Conservation (phyloP, 2,113 vertebrate species). For the rat (Rattus norvegicus) region GRCr8 NC_086026.1:128032501-128033000, state of each 20-base stretch:
- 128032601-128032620: not conserved
- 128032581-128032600: not conserved
- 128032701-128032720: not conserved
- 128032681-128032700: not conserved
- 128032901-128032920: not conserved
- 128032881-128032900: not conserved
- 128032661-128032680: not conserved
- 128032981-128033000: not conserved
- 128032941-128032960: not conserved
- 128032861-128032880: not conserved
- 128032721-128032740: not conserved
- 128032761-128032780: not conserved
- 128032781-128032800: not conserved
- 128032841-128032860: not conserved
- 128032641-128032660: too few relatives aligned
- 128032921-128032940: not conserved
- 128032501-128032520: not conserved
- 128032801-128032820: not conserved
- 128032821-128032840: not conserved
- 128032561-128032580: not conserved
- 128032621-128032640: not conserved
- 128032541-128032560: not conserved
- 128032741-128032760: not conserved
- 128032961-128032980: not conserved
- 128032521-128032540: not conserved